Evolutionary conservation across 2,113 vertebrate genomes (phyloP), one percentile per base, ranked within the genome.

Genomic region (Sisor rabdophorus): DNA sequence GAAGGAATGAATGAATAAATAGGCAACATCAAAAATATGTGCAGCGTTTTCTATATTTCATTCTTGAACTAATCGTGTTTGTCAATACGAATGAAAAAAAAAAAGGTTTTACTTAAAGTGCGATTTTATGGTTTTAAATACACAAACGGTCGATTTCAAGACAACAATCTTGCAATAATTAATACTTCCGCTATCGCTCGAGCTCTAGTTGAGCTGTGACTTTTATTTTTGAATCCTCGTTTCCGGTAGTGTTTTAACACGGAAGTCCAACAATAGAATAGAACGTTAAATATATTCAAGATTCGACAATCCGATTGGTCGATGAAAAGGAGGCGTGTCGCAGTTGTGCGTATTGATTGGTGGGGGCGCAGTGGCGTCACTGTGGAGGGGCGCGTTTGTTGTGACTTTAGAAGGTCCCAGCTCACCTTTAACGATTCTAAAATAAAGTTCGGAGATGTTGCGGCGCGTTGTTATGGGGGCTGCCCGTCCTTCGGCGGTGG

Each of bases 301-400:
- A 16, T 28, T 50, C 1, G 8, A 13, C 9, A n/a, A 1, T 10
- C 2, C 24, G 3, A 78, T 78, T 81, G 71, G 80, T 50, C 59
- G 12, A 75, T 11, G 2, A 2, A n/a, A 3, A 50, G 22, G 24
- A 30, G 77, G 78, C 47, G 81, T 70, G 73, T 8, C 19, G 63
- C 2, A 63, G 24, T 77, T 1, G n/a, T 50, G 7, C 7, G 20
- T 15, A 3, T 11, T 77, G 74, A 82, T 82, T 61, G 81, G 81
- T 61, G 81, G 77, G 40, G 44, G 22, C 17, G 2, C 30, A 9
- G 1, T 30, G 12, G 40, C 4, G 4, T 13, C 17, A 26, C 40
- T 0, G 9, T 16, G 9, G 2, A 7, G 13, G n/a, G n/a, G 13
- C 32, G 0, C 20, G n/a, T 3, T 36, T 55, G 44, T 76, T 13